Evolutionary conservation across 2,888 invertebrate genomes (phyloP).

Genomic region (Heliconius sara): DNA sequence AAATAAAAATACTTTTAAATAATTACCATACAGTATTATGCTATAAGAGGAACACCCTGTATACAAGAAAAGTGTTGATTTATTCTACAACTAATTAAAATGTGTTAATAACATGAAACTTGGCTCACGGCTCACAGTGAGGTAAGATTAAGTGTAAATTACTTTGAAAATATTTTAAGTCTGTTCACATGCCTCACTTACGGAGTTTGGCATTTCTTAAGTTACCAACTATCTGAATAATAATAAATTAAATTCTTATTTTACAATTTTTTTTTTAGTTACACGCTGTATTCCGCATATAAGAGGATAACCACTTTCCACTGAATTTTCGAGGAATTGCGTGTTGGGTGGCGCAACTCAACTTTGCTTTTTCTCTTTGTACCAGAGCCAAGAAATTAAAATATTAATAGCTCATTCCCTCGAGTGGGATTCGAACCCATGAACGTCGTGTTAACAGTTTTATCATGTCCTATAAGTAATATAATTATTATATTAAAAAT

Average conservation of each 20-base stretch:
- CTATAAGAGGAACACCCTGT: not conserved
- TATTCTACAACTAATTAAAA: slow-evolving; percentile 10
- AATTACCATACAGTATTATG: not conserved
- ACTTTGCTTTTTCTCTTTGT: too few relatives aligned
- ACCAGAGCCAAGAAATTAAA: too few relatives aligned
- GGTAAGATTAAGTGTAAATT: slow-evolving; percentile 4
- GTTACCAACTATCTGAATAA: not conserved
- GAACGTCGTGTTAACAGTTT: too few relatives aligned
- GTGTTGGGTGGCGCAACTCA: too few relatives aligned
- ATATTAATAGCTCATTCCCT: too few relatives aligned
- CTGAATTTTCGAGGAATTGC: too few relatives aligned
- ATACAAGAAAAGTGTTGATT: not conserved
- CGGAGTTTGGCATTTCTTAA: not conserved
- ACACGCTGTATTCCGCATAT: too few relatives aligned
- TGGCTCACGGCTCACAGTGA: not conserved
- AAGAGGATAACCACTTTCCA: too few relatives aligned
- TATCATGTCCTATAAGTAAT: too few relatives aligned
- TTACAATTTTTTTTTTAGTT: not conserved
- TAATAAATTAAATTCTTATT: not conserved
- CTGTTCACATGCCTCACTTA: not conserved
- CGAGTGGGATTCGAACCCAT: too few relatives aligned
- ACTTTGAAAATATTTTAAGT: slow-evolving; percentile 8
- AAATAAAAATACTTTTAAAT: not conserved
- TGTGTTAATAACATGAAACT: slow-evolving; percentile 7
- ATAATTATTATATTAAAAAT: not conserved